Evolutionary conservation across 2,888 invertebrate species (phyloP).

Genomic region (Drosophila falleni): DNA sequence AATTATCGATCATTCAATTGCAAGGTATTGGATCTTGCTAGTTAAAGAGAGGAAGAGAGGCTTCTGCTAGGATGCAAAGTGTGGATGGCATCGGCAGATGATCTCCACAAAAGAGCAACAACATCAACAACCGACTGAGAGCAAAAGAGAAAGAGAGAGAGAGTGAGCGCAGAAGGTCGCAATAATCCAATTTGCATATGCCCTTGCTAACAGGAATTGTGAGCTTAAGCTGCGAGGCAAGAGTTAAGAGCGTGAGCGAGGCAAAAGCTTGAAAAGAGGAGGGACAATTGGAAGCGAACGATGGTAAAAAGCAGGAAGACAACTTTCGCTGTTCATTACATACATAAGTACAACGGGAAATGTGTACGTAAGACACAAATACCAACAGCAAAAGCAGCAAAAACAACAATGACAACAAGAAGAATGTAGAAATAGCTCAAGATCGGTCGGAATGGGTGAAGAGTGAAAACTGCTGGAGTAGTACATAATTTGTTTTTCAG

Average conservation of each 20-base stretch:
- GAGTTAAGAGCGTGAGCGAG: slow-evolving; percentile 21
- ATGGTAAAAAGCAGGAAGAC: slow-evolving; percentile 76
- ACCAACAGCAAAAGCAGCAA: slow-evolving; percentile 11
- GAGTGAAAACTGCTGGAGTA: background rate
- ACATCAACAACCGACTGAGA: background rate
- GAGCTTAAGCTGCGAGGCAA: slow-evolving; percentile 24
- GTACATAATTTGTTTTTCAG: slow-evolving; percentile 26
- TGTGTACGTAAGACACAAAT: slow-evolving; percentile 26
- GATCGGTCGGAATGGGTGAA: slow-evolving; percentile 1
- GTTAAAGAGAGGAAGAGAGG: background rate
- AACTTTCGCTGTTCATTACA: slow-evolving; percentile 78
- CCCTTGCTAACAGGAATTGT: slow-evolving; percentile 63
- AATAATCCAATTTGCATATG: slow-evolving; percentile 57
- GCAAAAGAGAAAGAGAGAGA: background rate
- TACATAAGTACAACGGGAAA: slow-evolving; percentile 55
- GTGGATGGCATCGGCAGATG: slow-evolving; percentile 6
- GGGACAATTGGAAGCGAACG: slow-evolving; percentile 30
- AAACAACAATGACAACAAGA: slow-evolving; percentile 18
- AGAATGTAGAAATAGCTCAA: slow-evolving; percentile 38
- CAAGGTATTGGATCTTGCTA: background rate
- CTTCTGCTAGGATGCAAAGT: background rate
- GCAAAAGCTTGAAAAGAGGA: slow-evolving; percentile 37
- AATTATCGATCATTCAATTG: background rate
- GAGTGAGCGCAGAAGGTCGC: slow-evolving; percentile 49
- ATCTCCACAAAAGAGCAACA: slow-evolving; percentile 15